Evolutionary conservation across 2,888 invertebrate species (phyloP).

Genomic region (Acanthosoma haemorrhoidale): DNA sequence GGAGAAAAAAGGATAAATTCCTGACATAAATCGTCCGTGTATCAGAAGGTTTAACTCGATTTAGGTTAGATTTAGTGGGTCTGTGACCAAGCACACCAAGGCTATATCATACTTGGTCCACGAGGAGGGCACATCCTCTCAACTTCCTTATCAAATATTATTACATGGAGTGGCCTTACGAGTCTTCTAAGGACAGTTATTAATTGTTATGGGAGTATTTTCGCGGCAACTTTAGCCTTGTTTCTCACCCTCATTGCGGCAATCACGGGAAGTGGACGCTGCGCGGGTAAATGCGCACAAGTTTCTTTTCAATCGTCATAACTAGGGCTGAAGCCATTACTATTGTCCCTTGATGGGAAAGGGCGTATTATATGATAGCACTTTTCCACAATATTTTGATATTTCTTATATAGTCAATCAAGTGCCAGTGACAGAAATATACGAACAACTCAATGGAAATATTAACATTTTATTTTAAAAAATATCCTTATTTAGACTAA

Average conservation of each 20-base stretch:
- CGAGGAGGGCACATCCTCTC: too few relatives aligned
- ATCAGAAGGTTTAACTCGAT: conserved; percentile 27
- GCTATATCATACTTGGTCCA: conserved; percentile 9
- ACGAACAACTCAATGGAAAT: too few relatives aligned
- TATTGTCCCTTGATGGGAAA: too few relatives aligned
- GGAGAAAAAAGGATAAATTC: background rate
- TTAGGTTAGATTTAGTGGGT: conserved; percentile 13
- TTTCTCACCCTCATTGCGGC: background rate
- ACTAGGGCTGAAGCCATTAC: too few relatives aligned
- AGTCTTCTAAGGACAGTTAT: background rate
- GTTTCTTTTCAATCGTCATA: too few relatives aligned
- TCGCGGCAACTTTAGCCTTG: background rate
- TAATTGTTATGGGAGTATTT: conserved; percentile 17
- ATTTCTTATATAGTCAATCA: too few relatives aligned
- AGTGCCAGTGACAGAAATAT: too few relatives aligned
- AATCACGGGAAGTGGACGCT: background rate
- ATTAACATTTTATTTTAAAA: too few relatives aligned
- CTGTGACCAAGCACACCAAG: background rate
- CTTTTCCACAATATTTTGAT: too few relatives aligned
- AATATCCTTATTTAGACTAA: too few relatives aligned
- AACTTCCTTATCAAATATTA: conserved; percentile 24
- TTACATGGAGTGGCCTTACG: background rate
- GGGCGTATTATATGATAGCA: too few relatives aligned
- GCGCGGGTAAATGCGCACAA: background rate
- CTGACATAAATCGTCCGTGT: conserved; percentile 19